These are phyloP conservation scores for Lepidostoma basale DNA, from an alignment of 1,140 invertebrate genomes.

Conservation along the genomic window DNA sequence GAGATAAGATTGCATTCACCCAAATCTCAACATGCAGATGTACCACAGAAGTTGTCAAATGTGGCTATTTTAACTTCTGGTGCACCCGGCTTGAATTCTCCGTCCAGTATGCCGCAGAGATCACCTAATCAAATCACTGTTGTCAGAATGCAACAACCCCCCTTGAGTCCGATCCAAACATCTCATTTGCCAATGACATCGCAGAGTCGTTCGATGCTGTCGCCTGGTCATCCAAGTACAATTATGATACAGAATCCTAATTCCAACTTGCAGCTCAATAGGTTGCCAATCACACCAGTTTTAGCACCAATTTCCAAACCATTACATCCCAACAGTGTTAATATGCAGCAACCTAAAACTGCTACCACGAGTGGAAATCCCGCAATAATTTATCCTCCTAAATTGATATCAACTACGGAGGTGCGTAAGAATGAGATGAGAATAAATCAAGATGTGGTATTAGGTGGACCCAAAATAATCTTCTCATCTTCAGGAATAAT, in stretches of 20 bases:
- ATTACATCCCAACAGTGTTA: constrained; percentile 57
- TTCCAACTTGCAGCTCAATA: constrained; percentile 54
- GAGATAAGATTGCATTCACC: constrained; percentile 56
- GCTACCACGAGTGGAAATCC: constrained; percentile 46
- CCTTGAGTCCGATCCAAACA: constrained; percentile 57
- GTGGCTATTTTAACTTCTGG: constrained; percentile 55
- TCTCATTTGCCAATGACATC: constrained; percentile 53
- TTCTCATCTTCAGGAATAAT: constrained; percentile 54
- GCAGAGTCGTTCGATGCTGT: constrained; percentile 54
- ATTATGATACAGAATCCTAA: constrained; percentile 57
- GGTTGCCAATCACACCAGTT: constrained; percentile 62
- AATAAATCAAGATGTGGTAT: constrained; percentile 47
- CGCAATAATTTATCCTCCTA: constrained; percentile 50
- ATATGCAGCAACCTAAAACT: constrained; percentile 57
- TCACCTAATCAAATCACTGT: constrained; percentile 58
- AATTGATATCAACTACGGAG: constrained; percentile 49
- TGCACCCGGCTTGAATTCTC: constrained; percentile 51
- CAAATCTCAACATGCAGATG: constrained; percentile 53
- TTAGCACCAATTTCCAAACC: constrained; percentile 62
- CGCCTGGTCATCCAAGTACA: constrained; percentile 57
- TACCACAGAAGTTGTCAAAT: constrained; percentile 53
- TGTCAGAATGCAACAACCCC: constrained; percentile 60
- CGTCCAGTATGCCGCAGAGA: constrained; percentile 52
- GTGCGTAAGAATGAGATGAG: constrained; percentile 51
- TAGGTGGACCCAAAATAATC: constrained; percentile 56